These are phyloP conservation scores for Setophaga kirtlandii DNA, from an alignment of 2,113 vertebrate species.

Conservation along the genomic window DNA sequence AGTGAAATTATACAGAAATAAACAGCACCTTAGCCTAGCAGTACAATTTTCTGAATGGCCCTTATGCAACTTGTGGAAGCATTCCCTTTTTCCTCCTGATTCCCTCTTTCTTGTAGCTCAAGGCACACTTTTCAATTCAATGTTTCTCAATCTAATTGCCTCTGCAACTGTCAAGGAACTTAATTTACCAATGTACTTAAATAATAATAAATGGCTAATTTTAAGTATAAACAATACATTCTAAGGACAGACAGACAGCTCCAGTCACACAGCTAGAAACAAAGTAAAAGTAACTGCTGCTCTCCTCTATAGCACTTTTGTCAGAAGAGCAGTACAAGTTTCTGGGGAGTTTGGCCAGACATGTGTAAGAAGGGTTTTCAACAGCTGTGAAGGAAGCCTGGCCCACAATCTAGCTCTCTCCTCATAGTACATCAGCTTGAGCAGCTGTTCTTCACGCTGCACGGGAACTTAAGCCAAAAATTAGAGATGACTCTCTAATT, in stretches of 20 bases:
- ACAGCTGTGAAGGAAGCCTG: neutral
- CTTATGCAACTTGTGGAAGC: neutral
- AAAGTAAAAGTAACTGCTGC: neutral
- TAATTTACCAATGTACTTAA: neutral
- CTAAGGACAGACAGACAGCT: neutral
- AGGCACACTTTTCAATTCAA: neutral
- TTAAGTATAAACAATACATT: neutral
- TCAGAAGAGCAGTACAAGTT: neutral
- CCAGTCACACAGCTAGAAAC: neutral
- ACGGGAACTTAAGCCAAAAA: neutral
- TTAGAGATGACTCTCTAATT: neutral
- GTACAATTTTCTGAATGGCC: neutral
- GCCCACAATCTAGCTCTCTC: neutral
- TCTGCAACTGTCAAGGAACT: neutral
- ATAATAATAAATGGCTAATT: neutral
- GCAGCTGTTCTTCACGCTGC: neutral
- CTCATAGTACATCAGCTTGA: neutral
- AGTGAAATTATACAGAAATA: neutral
- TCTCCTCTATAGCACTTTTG: neutral
- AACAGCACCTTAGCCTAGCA: neutral
- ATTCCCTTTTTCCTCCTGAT: neutral
- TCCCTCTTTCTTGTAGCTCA: neutral
- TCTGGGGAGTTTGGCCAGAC: neutral
- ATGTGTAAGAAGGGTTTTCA: neutral
- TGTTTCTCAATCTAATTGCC: neutral